These are phyloP conservation scores for Indicator indicator DNA, from an alignment of 2,113 vertebrate genomes.

Conservation along the genomic window DNA sequence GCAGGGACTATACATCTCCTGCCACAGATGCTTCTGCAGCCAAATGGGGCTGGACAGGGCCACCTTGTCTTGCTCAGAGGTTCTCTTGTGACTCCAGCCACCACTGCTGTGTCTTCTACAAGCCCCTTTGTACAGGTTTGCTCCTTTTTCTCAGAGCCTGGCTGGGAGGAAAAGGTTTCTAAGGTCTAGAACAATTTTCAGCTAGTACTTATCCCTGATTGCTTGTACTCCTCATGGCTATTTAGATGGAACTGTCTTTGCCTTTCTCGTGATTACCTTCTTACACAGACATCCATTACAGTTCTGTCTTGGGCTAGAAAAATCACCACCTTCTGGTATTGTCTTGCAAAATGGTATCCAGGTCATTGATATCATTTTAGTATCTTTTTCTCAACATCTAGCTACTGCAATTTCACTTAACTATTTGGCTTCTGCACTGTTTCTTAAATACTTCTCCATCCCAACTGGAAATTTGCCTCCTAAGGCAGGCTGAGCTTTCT, in stretches of 20 bases:
- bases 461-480: neutral
- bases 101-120: neutral
- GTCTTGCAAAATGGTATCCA: neutral
- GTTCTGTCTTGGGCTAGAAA: neutral
- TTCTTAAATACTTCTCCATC: neutral
- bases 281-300: neutral
- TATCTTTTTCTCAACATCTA: neutral
- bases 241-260: neutral
- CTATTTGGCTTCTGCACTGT: neutral
- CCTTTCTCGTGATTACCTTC: neutral
- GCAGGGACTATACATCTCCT: neutral
- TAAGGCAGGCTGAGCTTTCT: neutral
- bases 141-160: neutral
- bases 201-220: neutral
- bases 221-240: neutral
- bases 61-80: neutral
- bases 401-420: neutral
- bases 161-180: neutral
- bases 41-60: accelerated
- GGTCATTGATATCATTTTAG: neutral
- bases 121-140: neutral
- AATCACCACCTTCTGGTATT: neutral
- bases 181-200: neutral
- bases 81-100: neutral
- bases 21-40: neutral